Conservation (phyloP, 2,888 invertebrate species). For the Aproaerema taeniolella region DNA sequence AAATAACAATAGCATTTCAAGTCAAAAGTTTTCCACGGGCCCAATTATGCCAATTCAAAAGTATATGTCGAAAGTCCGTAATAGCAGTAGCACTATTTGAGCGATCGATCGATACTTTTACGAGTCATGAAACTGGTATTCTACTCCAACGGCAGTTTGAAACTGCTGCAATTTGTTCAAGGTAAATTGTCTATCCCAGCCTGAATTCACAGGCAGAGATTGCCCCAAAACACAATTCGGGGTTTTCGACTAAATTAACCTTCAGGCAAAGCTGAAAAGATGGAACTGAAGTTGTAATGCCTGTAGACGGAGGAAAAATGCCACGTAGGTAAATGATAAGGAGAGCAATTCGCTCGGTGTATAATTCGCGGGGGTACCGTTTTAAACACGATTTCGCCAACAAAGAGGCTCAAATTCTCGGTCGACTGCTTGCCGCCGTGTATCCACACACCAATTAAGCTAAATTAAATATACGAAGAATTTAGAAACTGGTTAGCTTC, state of each 20-base stretch:
- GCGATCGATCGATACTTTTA: too few relatives aligned
- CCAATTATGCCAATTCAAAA: too few relatives aligned
- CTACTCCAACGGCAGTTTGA: slow-evolving; percentile 18
- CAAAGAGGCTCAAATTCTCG: slow-evolving; percentile 68
- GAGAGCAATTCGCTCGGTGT: slow-evolving; percentile 30
- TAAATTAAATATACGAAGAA: slow-evolving; percentile 75
- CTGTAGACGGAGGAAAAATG: slow-evolving; percentile 24
- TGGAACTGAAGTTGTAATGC: slow-evolving; percentile 16
- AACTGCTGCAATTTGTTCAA: slow-evolving; percentile 24
- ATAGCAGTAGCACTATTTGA: too few relatives aligned
- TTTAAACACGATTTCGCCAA: slow-evolving; percentile 61
- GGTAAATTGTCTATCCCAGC: slow-evolving; percentile 12
- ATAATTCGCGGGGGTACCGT: slow-evolving; percentile 54
- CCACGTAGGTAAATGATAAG: slow-evolving; percentile 30
- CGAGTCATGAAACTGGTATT: slow-evolving; percentile 20
- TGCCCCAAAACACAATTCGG: slow-evolving; percentile 13
- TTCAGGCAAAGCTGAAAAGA: slow-evolving; percentile 15
- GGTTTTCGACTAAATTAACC: slow-evolving; percentile 18
- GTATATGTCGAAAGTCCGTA: too few relatives aligned
- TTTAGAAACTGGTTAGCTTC: slow-evolving; percentile 76
- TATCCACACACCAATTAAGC: slow-evolving; percentile 73
- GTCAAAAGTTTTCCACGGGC: too few relatives aligned
- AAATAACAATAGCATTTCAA: too few relatives aligned
- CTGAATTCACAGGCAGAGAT: slow-evolving; percentile 14
- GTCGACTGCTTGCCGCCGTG: slow-evolving; percentile 63